Conservation (phyloP, 2,888 invertebrate genomes). For the Protophormia terraenovae region DNA sequence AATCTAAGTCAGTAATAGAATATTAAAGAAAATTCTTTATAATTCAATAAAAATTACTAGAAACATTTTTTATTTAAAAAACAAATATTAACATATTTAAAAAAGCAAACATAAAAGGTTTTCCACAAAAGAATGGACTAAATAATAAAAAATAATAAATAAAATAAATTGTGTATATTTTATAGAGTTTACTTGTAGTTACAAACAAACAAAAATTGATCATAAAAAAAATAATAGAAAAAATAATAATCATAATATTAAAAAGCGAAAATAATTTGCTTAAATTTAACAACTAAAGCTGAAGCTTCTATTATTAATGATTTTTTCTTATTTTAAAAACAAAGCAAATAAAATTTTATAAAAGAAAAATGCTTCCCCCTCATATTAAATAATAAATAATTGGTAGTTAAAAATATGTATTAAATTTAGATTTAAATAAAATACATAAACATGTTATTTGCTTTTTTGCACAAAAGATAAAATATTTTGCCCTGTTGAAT, state of each 20-base stretch:
- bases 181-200: conserved; percentile 51
- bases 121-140: conserved; percentile 48
- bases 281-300: not conserved
- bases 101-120: conserved; percentile 50
- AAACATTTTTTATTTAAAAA: not conserved
- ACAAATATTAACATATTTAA: not conserved
- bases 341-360: not conserved
- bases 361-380: conserved; percentile 24
- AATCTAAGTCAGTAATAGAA: conserved; percentile 25
- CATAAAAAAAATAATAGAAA: not conserved
- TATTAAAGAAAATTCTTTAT: conserved; percentile 16
- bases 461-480: conserved; percentile 52
- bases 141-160: too few relatives aligned
- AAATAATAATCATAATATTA: not conserved
- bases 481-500: conserved; percentile 46
- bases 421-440: conserved; percentile 11
- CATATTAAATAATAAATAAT: not conserved
- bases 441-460: conserved; percentile 14
- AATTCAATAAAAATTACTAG: not conserved
- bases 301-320: not conserved
- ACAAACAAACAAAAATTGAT: not conserved
- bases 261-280: conserved; percentile 34
- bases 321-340: not conserved
- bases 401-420: not conserved
- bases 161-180: conserved; percentile 55